phyloP scores from a whole-genome alignment of 2,888 invertebrate genomes.

The Drosophila phalerata region DNA sequence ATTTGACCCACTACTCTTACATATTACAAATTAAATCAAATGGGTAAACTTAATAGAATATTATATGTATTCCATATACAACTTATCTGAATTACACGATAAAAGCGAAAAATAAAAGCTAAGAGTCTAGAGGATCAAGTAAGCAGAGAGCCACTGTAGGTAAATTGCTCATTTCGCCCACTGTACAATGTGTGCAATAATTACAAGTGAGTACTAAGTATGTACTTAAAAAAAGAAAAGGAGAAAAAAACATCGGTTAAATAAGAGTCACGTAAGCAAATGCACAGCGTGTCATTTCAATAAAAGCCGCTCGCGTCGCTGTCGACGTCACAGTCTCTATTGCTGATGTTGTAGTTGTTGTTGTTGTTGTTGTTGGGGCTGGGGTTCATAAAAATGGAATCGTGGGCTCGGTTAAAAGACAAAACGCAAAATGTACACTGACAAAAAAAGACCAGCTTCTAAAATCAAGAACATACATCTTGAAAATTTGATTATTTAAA shows the following conservation, averaged over 20 bases:
- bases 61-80: too few species aligned
- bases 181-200: conserved; percentile 48
- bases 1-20: too few species aligned
- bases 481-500: too few species aligned
- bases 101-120: too few species aligned
- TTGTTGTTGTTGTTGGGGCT: conserved; percentile 21
- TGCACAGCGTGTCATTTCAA: conserved; percentile 59
- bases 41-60: too few species aligned
- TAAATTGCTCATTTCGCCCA: conserved; percentile 13
- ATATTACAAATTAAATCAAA: too few species aligned
- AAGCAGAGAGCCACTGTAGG: too few species aligned
- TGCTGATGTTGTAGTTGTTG: conserved; percentile 2
- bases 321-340: conserved; percentile 12
- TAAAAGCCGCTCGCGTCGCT: conserved; percentile 34
- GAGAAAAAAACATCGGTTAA: conserved; percentile 27
- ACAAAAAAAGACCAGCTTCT: too few species aligned
- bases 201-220: conserved; percentile 42
- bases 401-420: conserved; percentile 11
- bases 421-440: conserved; percentile 20
- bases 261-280: conserved; percentile 67
- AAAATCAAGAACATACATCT: too few species aligned
- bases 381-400: conserved; percentile 45
- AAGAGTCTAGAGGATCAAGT: too few species aligned
- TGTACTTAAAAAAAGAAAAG: conserved; percentile 10
- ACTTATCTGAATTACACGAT: too few species aligned